Percentiles rank a stretch among this genome's conserved stretches.
phyloP scores from a whole-genome alignment of 1,140 invertebrate genomes.

The Drosophila nigromelanica region DNA sequence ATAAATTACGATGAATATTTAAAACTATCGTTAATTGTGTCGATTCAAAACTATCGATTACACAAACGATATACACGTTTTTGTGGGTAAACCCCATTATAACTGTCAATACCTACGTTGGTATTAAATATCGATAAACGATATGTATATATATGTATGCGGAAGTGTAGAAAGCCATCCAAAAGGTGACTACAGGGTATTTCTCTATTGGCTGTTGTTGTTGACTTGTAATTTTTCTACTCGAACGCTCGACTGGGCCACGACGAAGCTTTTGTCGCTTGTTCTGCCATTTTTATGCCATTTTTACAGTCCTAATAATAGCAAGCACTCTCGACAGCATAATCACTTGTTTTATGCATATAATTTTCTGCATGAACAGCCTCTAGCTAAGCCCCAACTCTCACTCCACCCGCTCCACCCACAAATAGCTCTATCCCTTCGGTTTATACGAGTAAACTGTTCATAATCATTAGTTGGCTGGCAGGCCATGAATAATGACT shows the following conservation, averaged over 20 bases:
- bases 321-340: slow-evolving; percentile 70
- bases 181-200: not conserved
- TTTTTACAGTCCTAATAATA: slow-evolving; percentile 63
- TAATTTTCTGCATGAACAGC: slow-evolving; percentile 81
- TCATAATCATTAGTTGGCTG: slow-evolving; percentile 75
- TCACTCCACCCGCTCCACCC: too few species aligned
- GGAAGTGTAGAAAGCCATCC: too few species aligned
- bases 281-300: slow-evolving; percentile 43
- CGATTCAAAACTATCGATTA: too few species aligned
- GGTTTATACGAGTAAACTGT: slow-evolving; percentile 38
- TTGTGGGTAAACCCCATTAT: too few species aligned
- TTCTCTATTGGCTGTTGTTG: not conserved
- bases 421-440: slow-evolving; percentile 2
- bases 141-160: not conserved
- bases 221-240: slow-evolving; percentile 50
- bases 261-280: slow-evolving; percentile 48
- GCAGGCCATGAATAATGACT: slow-evolving; percentile 76
- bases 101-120: too few species aligned
- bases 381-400: slow-evolving; percentile 21
- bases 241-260: slow-evolving; percentile 45
- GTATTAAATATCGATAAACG: too few species aligned
- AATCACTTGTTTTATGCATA: slow-evolving; percentile 81
- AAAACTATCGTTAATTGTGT: too few species aligned
- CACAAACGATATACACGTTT: too few species aligned
- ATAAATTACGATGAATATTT: too few species aligned